Evolutionary conservation across 2,888 invertebrate genomes (phyloP), one percentile per base, ranked within the genome.

Genomic region (Miltochrista miniata): DNA sequence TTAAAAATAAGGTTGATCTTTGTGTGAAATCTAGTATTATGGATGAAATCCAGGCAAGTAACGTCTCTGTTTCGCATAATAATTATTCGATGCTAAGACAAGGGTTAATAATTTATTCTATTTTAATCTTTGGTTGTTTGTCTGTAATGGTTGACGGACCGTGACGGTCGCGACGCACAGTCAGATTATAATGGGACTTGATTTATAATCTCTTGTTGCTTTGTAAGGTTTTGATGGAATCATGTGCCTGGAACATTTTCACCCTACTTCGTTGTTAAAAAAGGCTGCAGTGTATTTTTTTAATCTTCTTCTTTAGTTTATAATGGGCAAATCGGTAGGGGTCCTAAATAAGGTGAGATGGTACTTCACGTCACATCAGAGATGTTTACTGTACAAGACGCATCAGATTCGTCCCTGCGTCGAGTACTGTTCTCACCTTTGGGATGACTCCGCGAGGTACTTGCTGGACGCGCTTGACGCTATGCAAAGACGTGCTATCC

Each of bases 71-170:
- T 79, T 72, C 70, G 73, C 75, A 76, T 79, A 83, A 85, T 85
- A 81, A 85, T 86, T 85, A 83, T 76, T 72, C 74, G 76, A 81
- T 81, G 83, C 76, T 81, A 79, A 81, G 85, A 84, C 85, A 87
- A 82, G 85, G 81, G 84, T 85, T 81, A 81, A 85, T 85, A 83
- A 87, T 86, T 84, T 85, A 86, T 86, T 82, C 77, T 74, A 74
- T 77, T 85, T 72, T 77, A 71, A 72, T 68, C 68, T 66, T 62
- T 60, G 70, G 64, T 70, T 63, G 59, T 67, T 65, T 66, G 58
- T 61, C 59, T 60, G 70, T 55, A 44, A 47, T 44, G 51, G 54
- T 51, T 64, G 60, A 54, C 54, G 51, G 48, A 33, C 38, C 37
- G 34, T 49, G 57, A 37, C 54, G 45, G 49, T 45, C 36, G 39